These are phyloP conservation scores for Eulemur coronatus DNA, from an alignment of 2,797 vertebrate genomes.

Conservation along the genomic window DNA sequence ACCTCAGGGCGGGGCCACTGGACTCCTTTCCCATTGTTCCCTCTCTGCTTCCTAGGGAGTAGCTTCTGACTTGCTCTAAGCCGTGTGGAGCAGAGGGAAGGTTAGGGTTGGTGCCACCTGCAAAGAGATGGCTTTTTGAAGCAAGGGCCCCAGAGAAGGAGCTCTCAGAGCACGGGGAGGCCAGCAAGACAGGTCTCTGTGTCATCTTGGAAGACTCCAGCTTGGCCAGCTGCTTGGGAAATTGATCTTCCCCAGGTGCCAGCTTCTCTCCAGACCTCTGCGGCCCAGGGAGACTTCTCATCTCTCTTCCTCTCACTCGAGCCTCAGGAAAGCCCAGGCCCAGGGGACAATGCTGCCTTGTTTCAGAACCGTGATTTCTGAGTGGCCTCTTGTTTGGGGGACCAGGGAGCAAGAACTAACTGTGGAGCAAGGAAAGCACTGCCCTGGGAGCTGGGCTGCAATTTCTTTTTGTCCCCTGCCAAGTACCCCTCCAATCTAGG, in stretches of 20 bases:
- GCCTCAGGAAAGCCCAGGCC: conserved; percentile 2
- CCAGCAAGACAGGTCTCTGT: background rate
- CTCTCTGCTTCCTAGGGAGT: background rate
- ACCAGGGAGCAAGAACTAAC: conserved; percentile 43
- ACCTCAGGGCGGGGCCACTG: background rate
- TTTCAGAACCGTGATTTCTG: conserved; percentile 60
- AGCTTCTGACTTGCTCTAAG: background rate
- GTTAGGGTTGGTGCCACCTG: background rate
- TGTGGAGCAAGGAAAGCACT: conserved; percentile 33
- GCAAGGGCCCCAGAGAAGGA: background rate
- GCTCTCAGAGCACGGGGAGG: background rate
- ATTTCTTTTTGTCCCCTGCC: conserved; percentile 64
- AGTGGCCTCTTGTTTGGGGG: conserved; percentile 68
- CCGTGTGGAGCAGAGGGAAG: background rate
- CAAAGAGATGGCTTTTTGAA: background rate
- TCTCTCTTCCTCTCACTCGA: conserved; percentile 48
- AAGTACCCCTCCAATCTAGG: conserved; percentile 62
- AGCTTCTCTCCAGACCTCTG: conserved; percentile 41
- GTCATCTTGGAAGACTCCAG: background rate
- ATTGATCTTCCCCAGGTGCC: conserved; percentile 64
- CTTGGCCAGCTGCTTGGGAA: conserved; percentile 58
- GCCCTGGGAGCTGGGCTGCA: background rate
- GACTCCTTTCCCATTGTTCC: fast-evolving
- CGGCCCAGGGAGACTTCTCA: background rate
- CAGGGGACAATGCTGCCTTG: conserved; percentile 66